A percentile compares a stretch with the other conserved stretches of the same genome.
Evolutionary conservation across 2,888 invertebrate genomes (phyloP).

Genomic region (Drosophila meridiana): DNA sequence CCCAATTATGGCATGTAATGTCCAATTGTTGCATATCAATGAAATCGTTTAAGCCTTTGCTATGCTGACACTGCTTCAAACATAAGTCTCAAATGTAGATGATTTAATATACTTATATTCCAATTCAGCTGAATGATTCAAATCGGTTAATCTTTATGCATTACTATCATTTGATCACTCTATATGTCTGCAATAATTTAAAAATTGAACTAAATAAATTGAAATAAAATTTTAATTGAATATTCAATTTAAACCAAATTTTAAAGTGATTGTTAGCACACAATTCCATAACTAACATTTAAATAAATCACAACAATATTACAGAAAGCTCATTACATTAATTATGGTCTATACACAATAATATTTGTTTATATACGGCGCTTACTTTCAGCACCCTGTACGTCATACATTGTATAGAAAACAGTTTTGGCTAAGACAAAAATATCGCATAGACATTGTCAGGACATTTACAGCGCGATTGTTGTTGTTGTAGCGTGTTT

Average conservation of each 20-base stretch:
- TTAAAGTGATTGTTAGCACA: neutral
- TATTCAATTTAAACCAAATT: neutral
- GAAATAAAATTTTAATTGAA: no score
- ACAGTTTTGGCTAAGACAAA: conserved; percentile 20
- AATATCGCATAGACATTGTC: conserved; percentile 47
- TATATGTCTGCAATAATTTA: neutral
- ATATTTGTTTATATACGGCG: neutral
- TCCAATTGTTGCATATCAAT: no score
- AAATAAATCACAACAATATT: neutral
- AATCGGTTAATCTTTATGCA: no score
- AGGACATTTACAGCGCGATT: conserved; percentile 52
- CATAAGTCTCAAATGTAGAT: no score
- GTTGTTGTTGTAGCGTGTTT: conserved; percentile 38
- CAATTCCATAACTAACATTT: rapidly evolving
- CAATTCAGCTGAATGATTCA: no score
- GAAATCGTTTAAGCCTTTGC: no score
- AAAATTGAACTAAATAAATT: no score
- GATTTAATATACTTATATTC: no score
- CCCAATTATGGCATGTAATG: no score
- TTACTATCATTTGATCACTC: neutral
- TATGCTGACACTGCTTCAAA: no score
- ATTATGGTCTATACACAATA: neutral
- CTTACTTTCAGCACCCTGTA: conserved; percentile 37
- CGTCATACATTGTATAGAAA: conserved; percentile 6
- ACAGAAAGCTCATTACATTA: no score